Base-by-base conservation (phyloP, 2,113 vertebrate genomes). In the Zosterops pallidus region DNA sequence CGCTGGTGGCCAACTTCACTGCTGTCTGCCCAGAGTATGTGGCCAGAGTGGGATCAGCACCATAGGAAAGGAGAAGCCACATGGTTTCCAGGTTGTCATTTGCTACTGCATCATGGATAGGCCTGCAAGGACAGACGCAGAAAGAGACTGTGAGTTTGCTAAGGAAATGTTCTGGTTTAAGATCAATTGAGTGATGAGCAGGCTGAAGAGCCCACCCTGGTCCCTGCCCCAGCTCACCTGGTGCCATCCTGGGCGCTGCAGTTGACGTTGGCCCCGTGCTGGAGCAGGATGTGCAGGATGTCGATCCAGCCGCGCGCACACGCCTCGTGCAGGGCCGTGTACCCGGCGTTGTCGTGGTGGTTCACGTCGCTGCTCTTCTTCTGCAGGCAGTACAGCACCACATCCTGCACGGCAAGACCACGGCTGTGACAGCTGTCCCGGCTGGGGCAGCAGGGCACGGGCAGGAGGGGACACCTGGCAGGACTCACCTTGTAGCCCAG, bases 171-270 rank as follows among this genome's bases (percentile, higher is more conserved):
- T 37, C 47, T 39, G 21, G 0, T 59, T 42, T 47, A 19, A 26
- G 63, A 65, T 11, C 6, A 9, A 41, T 12, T 21, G 4, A 39
- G 52, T 0, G 24, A 70, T 3, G 49, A 31, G 20, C 16, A 2
- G 1, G 19, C 33, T 22, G 33, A 29, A 39, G 53, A 31, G 12
- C 4, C 12, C 2, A 0, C 14, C 24, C 68, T 14, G 19, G 23
- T 60, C 50, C 42, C 57, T 7, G 49, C 31, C 12, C 50, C 0
- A 0, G 31, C 98, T 97, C 96, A 99, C 99, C 99, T 98, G 3
- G 99, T 99, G 84, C 99, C 99, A 1, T 99, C 99, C 97, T 99
- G 99, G 0, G 99, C 99, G 0, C 99, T 99, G 97, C 99, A 99
- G 98, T 99, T 99, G 33, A 99, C 99, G 1, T 99, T 99, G n/a